Percentiles rank a stretch among this genome's conserved stretches.
Evolutionary conservation across 2,888 invertebrate species (phyloP).

Genomic region (Polyommatus iphigenia): DNA sequence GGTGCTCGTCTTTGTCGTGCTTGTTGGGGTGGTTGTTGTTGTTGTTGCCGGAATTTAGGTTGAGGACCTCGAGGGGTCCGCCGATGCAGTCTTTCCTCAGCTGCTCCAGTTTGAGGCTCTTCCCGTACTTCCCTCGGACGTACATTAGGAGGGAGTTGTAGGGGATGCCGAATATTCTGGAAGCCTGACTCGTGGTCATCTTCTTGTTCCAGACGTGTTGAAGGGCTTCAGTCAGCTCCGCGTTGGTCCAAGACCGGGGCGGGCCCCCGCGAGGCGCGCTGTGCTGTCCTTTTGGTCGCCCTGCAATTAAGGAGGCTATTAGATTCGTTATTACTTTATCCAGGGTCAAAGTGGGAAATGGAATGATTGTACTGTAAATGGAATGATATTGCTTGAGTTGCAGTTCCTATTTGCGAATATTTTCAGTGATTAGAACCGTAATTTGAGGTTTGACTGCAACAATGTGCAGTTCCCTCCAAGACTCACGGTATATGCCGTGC

Average conservation of each 20-base stretch:
- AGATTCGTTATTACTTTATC: background rate
- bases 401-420: background rate
- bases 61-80: slow-evolving; percentile 87
- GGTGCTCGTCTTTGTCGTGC: slow-evolving; percentile 78
- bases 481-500: slow-evolving; percentile 71
- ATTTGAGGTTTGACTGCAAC: slow-evolving; percentile 55
- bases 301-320: slow-evolving; percentile 56
- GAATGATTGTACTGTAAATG: background rate
- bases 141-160: slow-evolving; percentile 96
- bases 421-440: background rate
- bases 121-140: slow-evolving; percentile 95
- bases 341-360: background rate
- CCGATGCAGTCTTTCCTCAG: slow-evolving; percentile 93
- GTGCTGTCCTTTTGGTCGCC: slow-evolving; percentile 94
- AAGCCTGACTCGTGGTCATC: slow-evolving; percentile 96
- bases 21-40: slow-evolving; percentile 79
- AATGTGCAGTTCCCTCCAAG: slow-evolving; percentile 51
- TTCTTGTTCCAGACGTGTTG: slow-evolving; percentile 98
- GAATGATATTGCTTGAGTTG: background rate
- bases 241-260: slow-evolving; percentile 95
- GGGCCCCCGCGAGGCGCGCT: slow-evolving; percentile 94
- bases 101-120: slow-evolving; percentile 93
- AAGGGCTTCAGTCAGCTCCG: slow-evolving; percentile 92
- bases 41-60: slow-evolving; percentile 81
- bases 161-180: slow-evolving; percentile 94